phyloP scores from a whole-genome alignment of 1,140 invertebrate species.

The Lepidurus couesii region DNA sequence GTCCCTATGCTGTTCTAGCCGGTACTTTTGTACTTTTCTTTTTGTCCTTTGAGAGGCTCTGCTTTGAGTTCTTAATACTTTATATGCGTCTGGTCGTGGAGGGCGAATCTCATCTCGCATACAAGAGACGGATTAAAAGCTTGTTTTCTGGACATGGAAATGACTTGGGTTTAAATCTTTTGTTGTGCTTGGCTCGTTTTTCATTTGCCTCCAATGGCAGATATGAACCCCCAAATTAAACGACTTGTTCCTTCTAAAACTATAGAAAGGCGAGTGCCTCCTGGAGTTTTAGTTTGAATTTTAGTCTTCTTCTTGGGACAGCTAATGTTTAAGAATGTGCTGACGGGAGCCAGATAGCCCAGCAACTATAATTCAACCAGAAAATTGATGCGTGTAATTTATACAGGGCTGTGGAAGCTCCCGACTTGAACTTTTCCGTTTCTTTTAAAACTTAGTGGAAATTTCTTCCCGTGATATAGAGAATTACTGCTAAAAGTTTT shows the following conservation, averaged over 20 bases:
- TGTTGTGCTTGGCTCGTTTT: neutral
- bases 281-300: neutral
- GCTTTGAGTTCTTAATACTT: conserved; percentile 6
- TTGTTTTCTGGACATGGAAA: conserved; percentile 22
- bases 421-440: no score
- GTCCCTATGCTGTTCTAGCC: neutral
- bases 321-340: neutral
- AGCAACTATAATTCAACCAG: neutral
- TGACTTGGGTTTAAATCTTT: neutral
- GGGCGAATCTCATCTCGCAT: conserved; percentile 4
- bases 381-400: conserved; percentile 5
- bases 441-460: no score
- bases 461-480: no score
- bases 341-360: neutral
- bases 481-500: no score
- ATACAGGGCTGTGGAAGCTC: neutral
- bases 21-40: neutral
- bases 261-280: neutral
- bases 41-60: neutral
- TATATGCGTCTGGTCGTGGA: neutral
- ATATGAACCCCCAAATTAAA: neutral
- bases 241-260: neutral
- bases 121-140: conserved; percentile 14
- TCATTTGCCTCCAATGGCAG: neutral
- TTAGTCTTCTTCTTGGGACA: neutral